These are phyloP conservation scores for Aphelenchoides besseyi DNA, from an alignment of 1,140 invertebrate genomes.

Conservation along the genomic window DNA sequence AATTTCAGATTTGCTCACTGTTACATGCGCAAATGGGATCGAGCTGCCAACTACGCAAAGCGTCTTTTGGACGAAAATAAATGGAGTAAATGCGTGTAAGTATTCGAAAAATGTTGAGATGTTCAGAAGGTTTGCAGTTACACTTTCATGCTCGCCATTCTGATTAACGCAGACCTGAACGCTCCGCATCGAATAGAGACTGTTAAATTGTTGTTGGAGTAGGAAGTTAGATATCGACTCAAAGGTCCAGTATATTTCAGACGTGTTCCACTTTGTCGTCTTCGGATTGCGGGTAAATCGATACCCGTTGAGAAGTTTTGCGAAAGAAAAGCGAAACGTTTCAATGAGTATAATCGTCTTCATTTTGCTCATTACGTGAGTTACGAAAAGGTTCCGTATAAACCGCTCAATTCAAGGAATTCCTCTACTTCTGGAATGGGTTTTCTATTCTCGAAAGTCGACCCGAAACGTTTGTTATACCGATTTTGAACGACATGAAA, in stretches of 20 bases:
- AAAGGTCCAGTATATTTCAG: too few species aligned
- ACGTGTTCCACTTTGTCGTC: constrained; percentile 76
- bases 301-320: constrained; percentile 94
- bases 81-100: constrained; percentile 42
- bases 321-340: constrained; percentile 77
- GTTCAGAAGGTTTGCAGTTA: too few species aligned
- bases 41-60: constrained; percentile 53
- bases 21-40: constrained; percentile 72
- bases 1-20: constrained; percentile 63
- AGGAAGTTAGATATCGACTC: too few species aligned
- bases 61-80: constrained; percentile 40
- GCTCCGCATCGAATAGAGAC: constrained; percentile 49
- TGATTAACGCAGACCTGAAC: constrained; percentile 53
- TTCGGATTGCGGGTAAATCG: constrained; percentile 89
- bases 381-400: constrained; percentile 39
- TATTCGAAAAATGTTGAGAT: too few species aligned
- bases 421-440: constrained; percentile 89
- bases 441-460: constrained; percentile 76
- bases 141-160: constrained; percentile 53
- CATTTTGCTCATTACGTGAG: constrained; percentile 73
- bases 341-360: constrained; percentile 73
- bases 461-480: constrained; percentile 66
- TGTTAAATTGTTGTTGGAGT: constrained; percentile 43
- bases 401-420: constrained; percentile 69
- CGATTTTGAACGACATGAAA: constrained; percentile 71